Conservation (phyloP, 2,888 invertebrate genomes). For the Trissoscelio sp. region DNA sequence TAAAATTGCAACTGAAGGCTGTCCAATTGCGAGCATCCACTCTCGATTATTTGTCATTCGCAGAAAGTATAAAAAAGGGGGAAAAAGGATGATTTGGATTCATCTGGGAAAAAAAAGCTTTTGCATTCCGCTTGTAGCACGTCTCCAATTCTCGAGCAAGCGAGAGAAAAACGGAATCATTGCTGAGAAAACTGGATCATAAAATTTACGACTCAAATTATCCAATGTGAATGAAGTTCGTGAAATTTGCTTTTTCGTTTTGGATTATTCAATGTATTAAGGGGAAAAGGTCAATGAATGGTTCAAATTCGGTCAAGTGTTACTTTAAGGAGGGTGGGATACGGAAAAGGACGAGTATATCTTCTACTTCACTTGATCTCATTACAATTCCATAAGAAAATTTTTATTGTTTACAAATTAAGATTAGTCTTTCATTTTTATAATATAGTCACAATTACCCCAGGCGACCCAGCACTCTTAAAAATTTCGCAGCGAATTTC, state of each 20-base stretch:
- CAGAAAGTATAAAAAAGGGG: conserved; percentile 36
- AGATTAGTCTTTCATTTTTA: too few species aligned
- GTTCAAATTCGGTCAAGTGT: too few species aligned
- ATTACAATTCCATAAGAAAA: too few species aligned
- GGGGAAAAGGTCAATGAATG: not conserved
- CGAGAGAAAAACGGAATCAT: conserved; percentile 3
- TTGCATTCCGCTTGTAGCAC: conserved; percentile 16
- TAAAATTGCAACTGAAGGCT: conserved; percentile 51
- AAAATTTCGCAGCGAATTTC: too few species aligned
- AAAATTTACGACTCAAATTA: conserved; percentile 11
- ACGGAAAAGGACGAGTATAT: too few species aligned
- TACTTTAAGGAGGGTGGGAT: too few species aligned
- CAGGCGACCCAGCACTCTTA: too few species aligned
- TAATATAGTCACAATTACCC: too few species aligned
- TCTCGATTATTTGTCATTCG: conserved; percentile 57
- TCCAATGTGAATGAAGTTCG: not conserved
- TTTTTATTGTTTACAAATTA: too few species aligned
- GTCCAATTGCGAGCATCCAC: conserved; percentile 44
- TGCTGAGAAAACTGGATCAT: conserved; percentile 13
- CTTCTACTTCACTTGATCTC: too few species aligned
- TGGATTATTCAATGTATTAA: not conserved
- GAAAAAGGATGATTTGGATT: conserved; percentile 18
- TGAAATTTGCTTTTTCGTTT: not conserved
- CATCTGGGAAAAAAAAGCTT: conserved; percentile 23
- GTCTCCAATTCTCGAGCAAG: not conserved